Evolutionary conservation across 1,140 invertebrate genomes (phyloP), one percentile per base, ranked within the genome.

Genomic region (Globodera rostochiensis): DNA sequence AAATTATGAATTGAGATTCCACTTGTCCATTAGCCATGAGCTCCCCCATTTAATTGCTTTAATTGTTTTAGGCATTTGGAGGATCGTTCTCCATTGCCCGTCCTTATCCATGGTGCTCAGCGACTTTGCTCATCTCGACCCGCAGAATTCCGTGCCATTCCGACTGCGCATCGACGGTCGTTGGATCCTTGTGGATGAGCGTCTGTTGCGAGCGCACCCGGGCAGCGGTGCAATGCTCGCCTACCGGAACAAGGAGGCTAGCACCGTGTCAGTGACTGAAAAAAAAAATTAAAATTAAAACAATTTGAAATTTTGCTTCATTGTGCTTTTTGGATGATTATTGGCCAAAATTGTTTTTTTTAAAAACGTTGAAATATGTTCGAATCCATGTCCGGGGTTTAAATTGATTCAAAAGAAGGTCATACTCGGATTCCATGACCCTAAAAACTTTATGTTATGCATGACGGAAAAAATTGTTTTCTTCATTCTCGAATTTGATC

Each of bases 151-250:
- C 5, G 77, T 78, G 46, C 77, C 77, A 15, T 89, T 89, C 82
- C 84, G 80, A 49, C 74, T 89, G 15, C 86, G 87, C 73, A 79
- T 89, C 46, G 88, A 89, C 79, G 88, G 87, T n/a, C 81, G 83
- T 79, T 89, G 88, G 88, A 70, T 90, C 25, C 47, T 73, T 53
- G 83, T 89, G 75, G 83, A 86, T 53, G 80, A 87, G 69, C 77
- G 88, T 36, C 73, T 90, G 49, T 66, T 89, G 19, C 80, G 80
- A 13, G 70, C 82, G 13, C 88, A 89, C 82, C 88, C 88, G 46
- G 88, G 88, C 36, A 88, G 89, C 47, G 83, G 74, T 73, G 88
- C 88, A 13, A 87, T 89, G 67, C 84, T 85, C 53, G 85, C 88
- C 11, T 89, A 89, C 77, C 84, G 82, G 49, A 85, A 89, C 76